phyloP scores from a whole-genome alignment of 2,113 vertebrate species.

The Burhinus bistriatus region DNA sequence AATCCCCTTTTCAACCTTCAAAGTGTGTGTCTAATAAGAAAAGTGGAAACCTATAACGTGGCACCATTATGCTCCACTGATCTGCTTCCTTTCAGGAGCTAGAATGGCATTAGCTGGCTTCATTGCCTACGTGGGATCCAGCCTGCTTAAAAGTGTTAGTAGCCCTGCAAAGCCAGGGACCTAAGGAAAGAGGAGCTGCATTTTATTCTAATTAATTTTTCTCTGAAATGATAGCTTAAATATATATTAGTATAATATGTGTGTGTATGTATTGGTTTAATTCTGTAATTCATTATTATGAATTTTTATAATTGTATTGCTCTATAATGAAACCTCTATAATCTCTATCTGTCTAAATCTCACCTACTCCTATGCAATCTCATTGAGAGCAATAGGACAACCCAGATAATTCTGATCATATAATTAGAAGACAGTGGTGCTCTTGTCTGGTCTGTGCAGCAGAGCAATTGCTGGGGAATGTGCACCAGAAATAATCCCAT shows the following conservation, averaged over 20 bases:
- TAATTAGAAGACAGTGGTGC: background rate
- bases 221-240: background rate
- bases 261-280: background rate
- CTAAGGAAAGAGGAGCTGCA: background rate
- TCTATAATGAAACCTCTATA: background rate
- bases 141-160: background rate
- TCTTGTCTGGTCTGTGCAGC: background rate
- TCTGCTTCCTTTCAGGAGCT: background rate
- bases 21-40: slow-evolving; percentile 1
- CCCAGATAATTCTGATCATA: background rate
- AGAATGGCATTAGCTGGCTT: background rate
- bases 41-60: background rate
- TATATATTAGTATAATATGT: background rate
- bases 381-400: background rate
- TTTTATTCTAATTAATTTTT: background rate
- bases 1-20: background rate
- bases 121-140: background rate
- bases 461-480: background rate
- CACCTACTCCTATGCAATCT: background rate
- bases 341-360: background rate
- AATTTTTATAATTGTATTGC: background rate
- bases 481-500: background rate
- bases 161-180: background rate
- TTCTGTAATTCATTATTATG: background rate
- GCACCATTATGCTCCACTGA: background rate